These are phyloP conservation scores for Paramormyrops hopkinsi DNA, from an alignment of 2,797 vertebrate species.

Conservation along the genomic window DNA sequence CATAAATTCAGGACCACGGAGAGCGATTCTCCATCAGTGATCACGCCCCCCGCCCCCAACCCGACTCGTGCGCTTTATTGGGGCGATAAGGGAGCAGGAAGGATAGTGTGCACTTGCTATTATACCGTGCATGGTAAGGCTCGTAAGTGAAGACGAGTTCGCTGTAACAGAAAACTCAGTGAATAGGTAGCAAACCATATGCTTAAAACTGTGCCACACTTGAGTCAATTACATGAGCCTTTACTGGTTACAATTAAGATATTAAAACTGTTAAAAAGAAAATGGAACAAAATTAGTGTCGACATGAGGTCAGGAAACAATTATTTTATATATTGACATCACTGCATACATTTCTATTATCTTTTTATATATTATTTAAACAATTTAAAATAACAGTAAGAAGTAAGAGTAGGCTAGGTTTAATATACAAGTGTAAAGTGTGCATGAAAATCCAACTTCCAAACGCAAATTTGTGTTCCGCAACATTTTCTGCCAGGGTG, in stretches of 20 bases:
- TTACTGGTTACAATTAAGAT: background rate
- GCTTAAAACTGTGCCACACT: background rate
- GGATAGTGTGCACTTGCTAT: background rate
- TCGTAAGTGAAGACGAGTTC: background rate
- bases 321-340: background rate
- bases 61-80: background rate
- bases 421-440: background rate
- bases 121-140: background rate
- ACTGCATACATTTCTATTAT: background rate
- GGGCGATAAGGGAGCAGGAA: background rate
- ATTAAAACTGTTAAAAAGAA: background rate
- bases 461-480: background rate
- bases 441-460: background rate
- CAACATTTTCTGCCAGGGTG: background rate
- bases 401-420: background rate
- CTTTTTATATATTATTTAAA: background rate
- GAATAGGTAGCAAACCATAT: background rate
- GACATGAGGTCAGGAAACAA: background rate
- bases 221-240: background rate
- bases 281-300: background rate
- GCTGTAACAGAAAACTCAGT: background rate
- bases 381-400: background rate
- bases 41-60: slow-evolving; percentile 9
- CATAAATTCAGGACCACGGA: slow-evolving; percentile 23
- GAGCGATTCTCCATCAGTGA: slow-evolving; percentile 16